phyloP scores from a whole-genome alignment of 2,888 invertebrate genomes.

The Ophraella communa region DNA sequence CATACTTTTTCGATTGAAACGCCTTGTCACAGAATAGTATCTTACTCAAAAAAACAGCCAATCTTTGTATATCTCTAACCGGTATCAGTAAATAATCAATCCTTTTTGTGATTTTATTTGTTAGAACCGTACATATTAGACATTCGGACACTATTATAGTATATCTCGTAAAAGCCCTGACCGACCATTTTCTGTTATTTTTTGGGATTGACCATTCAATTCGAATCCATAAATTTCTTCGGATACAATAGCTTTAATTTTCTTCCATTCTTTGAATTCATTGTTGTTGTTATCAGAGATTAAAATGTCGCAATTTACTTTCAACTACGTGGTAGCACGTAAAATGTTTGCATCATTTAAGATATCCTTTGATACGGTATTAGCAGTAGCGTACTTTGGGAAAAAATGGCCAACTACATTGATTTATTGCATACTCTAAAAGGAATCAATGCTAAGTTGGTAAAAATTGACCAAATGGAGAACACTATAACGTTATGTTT shows the following conservation, averaged over 20 bases:
- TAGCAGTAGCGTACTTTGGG: neutral
- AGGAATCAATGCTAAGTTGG: too few species aligned
- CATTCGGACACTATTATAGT: too few species aligned
- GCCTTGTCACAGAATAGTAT: too few species aligned
- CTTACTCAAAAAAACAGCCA: too few species aligned
- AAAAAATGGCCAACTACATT: neutral
- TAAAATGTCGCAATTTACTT: conserved; percentile 29
- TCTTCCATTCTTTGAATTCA: conserved; percentile 22
- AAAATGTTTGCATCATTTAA: conserved; percentile 15
- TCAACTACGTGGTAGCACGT: conserved; percentile 16
- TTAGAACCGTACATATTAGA: neutral
- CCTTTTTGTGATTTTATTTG: neutral
- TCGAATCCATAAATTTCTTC: conserved; percentile 18
- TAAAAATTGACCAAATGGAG: too few species aligned
- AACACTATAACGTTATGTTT: too few species aligned
- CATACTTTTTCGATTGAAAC: too few species aligned
- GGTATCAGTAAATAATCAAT: too few species aligned
- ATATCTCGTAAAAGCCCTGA: conserved; percentile 5
- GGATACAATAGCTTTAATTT: conserved; percentile 25
- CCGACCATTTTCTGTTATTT: conserved; percentile 6
- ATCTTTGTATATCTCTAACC: too few species aligned
- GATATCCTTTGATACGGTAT: conserved; percentile 7
- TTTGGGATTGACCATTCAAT: conserved; percentile 22
- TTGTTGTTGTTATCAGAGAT: conserved; percentile 26
- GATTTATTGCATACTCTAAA: too few species aligned